phyloP scores from a whole-genome alignment of 2,888 invertebrate genomes.

The Dicyrtoma fusca region DNA sequence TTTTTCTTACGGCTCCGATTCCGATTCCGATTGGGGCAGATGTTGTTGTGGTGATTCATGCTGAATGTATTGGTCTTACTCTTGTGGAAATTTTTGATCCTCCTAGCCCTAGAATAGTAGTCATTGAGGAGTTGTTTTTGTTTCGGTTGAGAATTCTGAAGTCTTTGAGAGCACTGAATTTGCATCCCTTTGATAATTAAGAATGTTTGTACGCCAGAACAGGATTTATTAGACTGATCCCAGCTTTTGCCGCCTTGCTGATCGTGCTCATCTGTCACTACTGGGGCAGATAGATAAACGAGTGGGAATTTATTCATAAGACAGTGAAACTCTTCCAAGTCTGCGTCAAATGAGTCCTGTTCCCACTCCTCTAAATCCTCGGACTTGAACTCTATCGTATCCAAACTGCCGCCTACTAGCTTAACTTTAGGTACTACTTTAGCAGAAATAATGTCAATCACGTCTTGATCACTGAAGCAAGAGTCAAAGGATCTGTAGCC shows the following conservation, averaged over 20 bases:
- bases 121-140: too few relatives aligned
- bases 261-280: neutral
- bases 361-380: constrained; percentile 25
- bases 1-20: too few relatives aligned
- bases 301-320: constrained; percentile 36
- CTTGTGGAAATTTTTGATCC: too few relatives aligned
- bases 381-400: constrained; percentile 33
- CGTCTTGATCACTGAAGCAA: constrained; percentile 48
- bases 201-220: too few relatives aligned
- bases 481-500: constrained; percentile 47
- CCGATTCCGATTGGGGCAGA: too few relatives aligned
- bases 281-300: constrained; percentile 21
- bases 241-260: too few relatives aligned
- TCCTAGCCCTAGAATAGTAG: too few relatives aligned
- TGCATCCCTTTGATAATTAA: constrained; percentile 29
- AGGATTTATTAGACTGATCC: too few relatives aligned
- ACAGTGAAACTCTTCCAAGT: constrained; percentile 21
- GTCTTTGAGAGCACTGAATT: neutral
- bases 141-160: too few relatives aligned
- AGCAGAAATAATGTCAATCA: constrained; percentile 48
- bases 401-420: constrained; percentile 19
- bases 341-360: constrained; percentile 25
- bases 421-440: constrained; percentile 48
- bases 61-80: too few relatives aligned
- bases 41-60: too few relatives aligned